Evolutionary conservation across 2,113 vertebrate species (phyloP).

Genomic region (Tyrannus savana): DNA sequence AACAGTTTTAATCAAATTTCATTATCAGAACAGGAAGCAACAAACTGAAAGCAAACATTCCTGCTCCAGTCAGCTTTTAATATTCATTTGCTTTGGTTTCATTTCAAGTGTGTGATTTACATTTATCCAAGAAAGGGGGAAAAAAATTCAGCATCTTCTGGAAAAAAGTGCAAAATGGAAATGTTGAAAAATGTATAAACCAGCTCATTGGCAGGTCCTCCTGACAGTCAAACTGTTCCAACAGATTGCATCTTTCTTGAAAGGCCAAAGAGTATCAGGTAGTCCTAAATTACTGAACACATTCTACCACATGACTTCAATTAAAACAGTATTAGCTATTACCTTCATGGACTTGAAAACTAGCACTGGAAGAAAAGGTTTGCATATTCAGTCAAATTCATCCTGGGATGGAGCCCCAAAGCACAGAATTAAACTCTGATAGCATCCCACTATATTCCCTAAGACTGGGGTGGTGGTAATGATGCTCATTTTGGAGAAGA

Average conservation of each 20-base stretch:
- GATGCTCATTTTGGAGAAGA: neutral
- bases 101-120: constrained; percentile 12
- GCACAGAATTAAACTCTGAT: neutral
- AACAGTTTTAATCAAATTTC: neutral
- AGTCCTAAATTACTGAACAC: neutral
- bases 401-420: neutral
- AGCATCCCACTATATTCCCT: neutral
- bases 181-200: neutral
- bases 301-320: neutral
- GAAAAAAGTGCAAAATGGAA: constrained; percentile 34
- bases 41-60: constrained; percentile 31
- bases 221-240: neutral
- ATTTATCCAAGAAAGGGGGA: neutral
- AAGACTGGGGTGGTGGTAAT: neutral
- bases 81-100: constrained; percentile 2
- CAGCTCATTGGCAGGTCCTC: neutral
- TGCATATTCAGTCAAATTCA: neutral
- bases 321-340: neutral
- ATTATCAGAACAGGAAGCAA: constrained; percentile 10
- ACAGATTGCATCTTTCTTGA: neutral
- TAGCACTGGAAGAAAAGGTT: neutral
- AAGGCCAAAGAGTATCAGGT: neutral
- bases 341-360: neutral
- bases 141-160: neutral
- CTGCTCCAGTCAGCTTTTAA: neutral